Conservation (phyloP, 1,140 invertebrate species). For the Xylocopa sonorina region DNA sequence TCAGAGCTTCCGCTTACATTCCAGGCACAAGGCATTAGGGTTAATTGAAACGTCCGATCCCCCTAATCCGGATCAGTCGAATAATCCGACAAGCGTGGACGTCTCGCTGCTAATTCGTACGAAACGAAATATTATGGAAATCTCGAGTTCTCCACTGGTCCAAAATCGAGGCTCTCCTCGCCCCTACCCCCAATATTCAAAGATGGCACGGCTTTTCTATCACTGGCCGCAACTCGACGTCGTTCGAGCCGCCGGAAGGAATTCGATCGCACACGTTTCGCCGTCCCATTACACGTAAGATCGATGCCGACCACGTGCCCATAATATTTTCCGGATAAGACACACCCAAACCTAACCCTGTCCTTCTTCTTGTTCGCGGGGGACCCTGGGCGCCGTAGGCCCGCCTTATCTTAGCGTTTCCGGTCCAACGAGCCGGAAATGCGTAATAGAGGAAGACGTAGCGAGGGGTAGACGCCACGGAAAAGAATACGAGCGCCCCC, state of each 20-base stretch:
- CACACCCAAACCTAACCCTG: constrained; percentile 62
- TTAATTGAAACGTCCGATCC: constrained; percentile 61
- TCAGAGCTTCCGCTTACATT: constrained; percentile 34
- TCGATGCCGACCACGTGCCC: constrained; percentile 68
- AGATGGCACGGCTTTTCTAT: background rate
- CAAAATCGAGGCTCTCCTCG: background rate
- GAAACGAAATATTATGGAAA: constrained; percentile 57
- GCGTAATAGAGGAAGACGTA: constrained; percentile 80
- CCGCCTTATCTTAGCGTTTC: constrained; percentile 81
- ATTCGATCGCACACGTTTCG: constrained; percentile 56
- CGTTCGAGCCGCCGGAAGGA: background rate
- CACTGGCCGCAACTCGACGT: background rate
- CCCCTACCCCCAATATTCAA: background rate
- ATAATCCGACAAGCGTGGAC: constrained; percentile 59
- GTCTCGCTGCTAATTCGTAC: constrained; percentile 58
- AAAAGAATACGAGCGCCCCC: constrained; percentile 59
- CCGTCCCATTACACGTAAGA: constrained; percentile 73
- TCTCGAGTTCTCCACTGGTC: background rate
- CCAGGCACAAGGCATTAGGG: constrained; percentile 47
- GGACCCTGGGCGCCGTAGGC: constrained; percentile 63
- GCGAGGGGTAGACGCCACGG: constrained; percentile 47
- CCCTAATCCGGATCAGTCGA: constrained; percentile 55
- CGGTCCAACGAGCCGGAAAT: constrained; percentile 81
- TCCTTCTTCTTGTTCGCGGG: constrained; percentile 59
- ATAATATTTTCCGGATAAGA: constrained; percentile 77